phyloP scores from a whole-genome alignment of 2,888 invertebrate genomes.

The Melanostoma mellinum region DNA sequence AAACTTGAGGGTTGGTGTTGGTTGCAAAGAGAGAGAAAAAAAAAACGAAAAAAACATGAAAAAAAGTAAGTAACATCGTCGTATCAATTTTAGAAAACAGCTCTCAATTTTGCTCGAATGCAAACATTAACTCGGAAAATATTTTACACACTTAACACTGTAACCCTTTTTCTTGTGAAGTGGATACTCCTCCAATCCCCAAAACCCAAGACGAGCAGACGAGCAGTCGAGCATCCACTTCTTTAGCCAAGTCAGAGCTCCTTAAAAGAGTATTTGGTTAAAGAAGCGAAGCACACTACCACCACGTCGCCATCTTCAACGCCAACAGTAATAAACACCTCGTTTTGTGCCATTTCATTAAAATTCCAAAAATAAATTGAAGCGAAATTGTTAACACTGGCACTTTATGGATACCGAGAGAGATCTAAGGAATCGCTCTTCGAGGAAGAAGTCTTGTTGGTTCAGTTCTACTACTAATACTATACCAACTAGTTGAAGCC shows the following conservation, averaged over 20 bases:
- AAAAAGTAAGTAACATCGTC: constrained; percentile 52
- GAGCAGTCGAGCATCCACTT: constrained; percentile 22
- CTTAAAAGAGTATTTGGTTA: not conserved
- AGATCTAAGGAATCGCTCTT: constrained; percentile 50
- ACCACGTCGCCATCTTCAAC: constrained; percentile 25
- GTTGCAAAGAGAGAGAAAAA: not conserved
- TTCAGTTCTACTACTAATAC: not conserved
- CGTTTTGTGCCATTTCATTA: constrained; percentile 71
- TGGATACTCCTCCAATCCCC: constrained; percentile 24
- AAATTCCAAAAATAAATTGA: constrained; percentile 73
- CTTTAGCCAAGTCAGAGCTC: not conserved
- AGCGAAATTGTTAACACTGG: constrained; percentile 70
- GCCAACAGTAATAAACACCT: constrained; percentile 66
- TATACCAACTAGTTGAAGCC: constrained; percentile 6
- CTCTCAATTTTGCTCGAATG: constrained; percentile 71
- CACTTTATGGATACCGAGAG: constrained; percentile 50
- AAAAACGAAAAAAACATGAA: constrained; percentile 8
- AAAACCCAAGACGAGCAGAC: not conserved
- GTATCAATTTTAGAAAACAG: constrained; percentile 70
- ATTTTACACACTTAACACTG: constrained; percentile 71
- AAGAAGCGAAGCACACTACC: constrained; percentile 1
- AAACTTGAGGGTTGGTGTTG: not conserved
- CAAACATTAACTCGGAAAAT: constrained; percentile 70
- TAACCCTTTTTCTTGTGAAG: constrained; percentile 58
- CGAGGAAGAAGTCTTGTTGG: not conserved